Evolutionary conservation across 2,797 vertebrate genomes (phyloP), one percentile per base, ranked within the genome.

Genomic region (Notamacropus eugenii): DNA sequence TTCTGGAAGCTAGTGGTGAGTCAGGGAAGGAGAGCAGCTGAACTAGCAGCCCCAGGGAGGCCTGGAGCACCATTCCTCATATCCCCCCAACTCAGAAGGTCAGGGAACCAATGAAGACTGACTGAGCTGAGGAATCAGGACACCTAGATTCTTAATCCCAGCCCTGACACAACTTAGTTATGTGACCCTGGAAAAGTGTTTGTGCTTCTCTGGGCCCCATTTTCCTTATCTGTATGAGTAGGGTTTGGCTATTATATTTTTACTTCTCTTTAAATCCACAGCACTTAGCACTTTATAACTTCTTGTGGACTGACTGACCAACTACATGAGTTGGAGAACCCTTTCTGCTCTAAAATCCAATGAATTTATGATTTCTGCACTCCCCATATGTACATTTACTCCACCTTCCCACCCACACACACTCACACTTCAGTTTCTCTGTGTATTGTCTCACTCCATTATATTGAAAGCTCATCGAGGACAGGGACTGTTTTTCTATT

Each of bases 1-100:
- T 91, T n/a, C 19, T 55, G 52, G 56, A 2, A 6, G 40, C 40
- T 50, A 28, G 82, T 57, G 95, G 95, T 97, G 97, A 97, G 95
- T 67, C 59, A 31, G 27, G 57, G 97, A 91, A 55, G 6, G 34
- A 92, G 22, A 0, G 82, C 91, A 67, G 8, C 55, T 28, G 55
- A 52, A 92, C 52, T 28, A 31, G 13, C 3, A 55, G 28, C 90
- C 13, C 34, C 13, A 31, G 92, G n/a, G 40, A 56, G 55, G 34
- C 19, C 31, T 40, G n/a, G 28, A 91, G 28, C 54, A 28, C 55
- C n/a, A 16, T 57, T 22, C 95, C n/a, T 10, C 40, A 46, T 9
- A 50, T 40, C 0, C 34, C 34, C 74, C 1, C 22, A 24, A 28
- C 10, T 46, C 40, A 87, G 40, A 46, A 87, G 40, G 24, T 22